phyloP scores from a whole-genome alignment of 1,140 invertebrate genomes.

The Bombus superbus region DNA sequence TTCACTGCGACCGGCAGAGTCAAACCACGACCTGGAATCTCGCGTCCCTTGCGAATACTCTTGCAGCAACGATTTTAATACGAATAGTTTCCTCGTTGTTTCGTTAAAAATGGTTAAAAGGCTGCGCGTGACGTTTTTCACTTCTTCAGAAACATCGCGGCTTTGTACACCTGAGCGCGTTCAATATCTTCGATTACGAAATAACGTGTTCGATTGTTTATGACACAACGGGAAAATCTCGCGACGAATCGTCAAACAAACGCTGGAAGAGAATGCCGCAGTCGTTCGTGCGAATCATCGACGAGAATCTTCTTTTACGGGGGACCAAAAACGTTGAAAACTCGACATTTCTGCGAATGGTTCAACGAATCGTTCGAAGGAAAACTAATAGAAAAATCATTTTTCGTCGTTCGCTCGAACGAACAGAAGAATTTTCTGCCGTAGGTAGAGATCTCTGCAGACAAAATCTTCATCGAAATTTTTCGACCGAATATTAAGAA shows the following conservation, averaged over 20 bases:
- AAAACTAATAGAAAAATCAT: no score
- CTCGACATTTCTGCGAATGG: no score
- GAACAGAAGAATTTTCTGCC: no score
- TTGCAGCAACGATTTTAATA: neutral
- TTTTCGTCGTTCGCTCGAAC: no score
- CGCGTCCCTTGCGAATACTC: neutral
- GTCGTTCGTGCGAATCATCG: neutral
- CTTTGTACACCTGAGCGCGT: neutral
- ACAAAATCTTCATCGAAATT: no score
- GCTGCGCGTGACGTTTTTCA: no score
- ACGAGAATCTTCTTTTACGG: neutral
- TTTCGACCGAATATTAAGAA: no score
- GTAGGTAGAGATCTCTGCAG: no score
- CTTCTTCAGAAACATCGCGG: neutral
- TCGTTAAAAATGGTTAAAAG: neutral
- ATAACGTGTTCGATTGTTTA: neutral
- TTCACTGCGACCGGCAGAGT: no score
- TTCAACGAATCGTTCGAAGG: no score
- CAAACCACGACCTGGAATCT: neutral
- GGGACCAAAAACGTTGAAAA: neutral
- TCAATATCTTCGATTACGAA: neutral
- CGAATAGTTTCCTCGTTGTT: neutral
- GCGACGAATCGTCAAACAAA: neutral
- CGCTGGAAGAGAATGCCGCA: no score
- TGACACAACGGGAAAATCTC: constrained; percentile 1